phyloP scores from a whole-genome alignment of 2,797 vertebrate species.

The Allobates femoralis region DNA sequence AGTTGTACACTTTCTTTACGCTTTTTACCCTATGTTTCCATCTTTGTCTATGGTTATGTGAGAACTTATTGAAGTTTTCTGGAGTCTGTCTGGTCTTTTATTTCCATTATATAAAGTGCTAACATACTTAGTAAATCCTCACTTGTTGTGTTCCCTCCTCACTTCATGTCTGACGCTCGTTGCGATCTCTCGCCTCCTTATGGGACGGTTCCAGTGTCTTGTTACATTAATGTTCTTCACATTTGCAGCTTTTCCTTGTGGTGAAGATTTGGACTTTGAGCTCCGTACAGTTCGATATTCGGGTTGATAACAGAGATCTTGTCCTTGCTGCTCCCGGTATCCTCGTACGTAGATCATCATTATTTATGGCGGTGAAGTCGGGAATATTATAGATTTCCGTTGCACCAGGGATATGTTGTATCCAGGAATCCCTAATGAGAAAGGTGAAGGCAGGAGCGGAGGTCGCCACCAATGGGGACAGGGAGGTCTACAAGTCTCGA shows the following conservation, averaged over 20 bases:
- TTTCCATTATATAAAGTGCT: neutral
- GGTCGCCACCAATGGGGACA: slow-evolving; percentile 4
- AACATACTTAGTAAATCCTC: neutral
- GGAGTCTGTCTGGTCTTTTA: neutral
- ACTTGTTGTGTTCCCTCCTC: neutral
- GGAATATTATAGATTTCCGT: slow-evolving; percentile 37
- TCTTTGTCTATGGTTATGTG: too few species aligned
- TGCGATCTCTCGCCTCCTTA: neutral
- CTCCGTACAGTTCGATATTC: neutral
- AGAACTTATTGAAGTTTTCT: neutral
- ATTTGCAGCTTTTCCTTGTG: neutral
- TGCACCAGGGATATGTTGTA: neutral
- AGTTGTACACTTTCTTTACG: too few species aligned
- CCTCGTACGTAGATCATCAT: neutral
- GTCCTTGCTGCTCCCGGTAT: neutral
- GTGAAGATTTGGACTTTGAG: neutral
- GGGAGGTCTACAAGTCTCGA: slow-evolving; percentile 24
- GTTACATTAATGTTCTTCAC: neutral
- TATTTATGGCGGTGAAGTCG: neutral
- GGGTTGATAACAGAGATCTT: neutral
- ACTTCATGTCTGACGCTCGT: neutral
- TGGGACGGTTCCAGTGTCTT: neutral
- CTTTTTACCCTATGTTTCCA: too few species aligned
- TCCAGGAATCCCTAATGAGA: slow-evolving; percentile 16
- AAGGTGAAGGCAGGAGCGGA: neutral